These are phyloP conservation scores for Tricholaema leucomelas DNA, from an alignment of 2,113 vertebrate genomes.

Conservation along the genomic window DNA sequence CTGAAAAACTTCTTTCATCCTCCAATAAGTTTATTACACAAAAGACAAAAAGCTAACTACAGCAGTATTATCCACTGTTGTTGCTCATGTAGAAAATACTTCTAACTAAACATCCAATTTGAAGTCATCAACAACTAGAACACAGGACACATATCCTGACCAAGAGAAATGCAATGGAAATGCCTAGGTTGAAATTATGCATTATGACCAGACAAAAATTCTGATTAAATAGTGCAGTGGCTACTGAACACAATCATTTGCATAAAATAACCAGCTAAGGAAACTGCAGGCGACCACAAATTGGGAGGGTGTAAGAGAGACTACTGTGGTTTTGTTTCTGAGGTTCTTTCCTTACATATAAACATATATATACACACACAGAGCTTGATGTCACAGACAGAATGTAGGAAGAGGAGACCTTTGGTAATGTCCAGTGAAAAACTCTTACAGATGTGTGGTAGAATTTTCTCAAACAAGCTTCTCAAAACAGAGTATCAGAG, in stretches of 20 bases:
- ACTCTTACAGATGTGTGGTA: not conserved
- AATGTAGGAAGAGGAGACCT: not conserved
- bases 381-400: not conserved
- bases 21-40: not conserved
- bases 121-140: not conserved
- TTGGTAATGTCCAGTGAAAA: not conserved
- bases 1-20: not conserved
- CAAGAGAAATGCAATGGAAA: not conserved
- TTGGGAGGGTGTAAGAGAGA: rapidly evolving
- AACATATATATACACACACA: too few species aligned
- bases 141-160: not conserved
- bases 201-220: not conserved
- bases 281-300: not conserved
- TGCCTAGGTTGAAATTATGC: not conserved
- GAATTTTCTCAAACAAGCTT: not conserved
- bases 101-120: not conserved
- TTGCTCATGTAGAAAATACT: not conserved
- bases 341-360: not conserved
- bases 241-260: not conserved
- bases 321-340: not conserved
- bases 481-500: not conserved
- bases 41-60: not conserved
- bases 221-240: not conserved
- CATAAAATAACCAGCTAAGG: not conserved
- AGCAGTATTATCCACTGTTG: not conserved